phyloP scores from a whole-genome alignment of 2,888 invertebrate genomes.

The Emmelina monodactyla region DNA sequence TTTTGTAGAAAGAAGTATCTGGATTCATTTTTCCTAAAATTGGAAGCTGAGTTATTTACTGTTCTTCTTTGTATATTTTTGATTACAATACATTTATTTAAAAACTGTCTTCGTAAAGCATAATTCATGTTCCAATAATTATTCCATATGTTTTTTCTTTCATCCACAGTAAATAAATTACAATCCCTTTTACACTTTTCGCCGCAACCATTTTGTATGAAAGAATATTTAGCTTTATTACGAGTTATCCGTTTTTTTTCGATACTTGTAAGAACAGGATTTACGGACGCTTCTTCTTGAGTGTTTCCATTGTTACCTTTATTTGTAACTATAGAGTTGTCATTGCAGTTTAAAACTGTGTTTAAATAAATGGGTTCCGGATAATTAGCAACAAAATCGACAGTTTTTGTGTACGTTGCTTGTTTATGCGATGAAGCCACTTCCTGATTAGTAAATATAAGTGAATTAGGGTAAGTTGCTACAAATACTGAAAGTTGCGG shows the following conservation, averaged over 20 bases:
- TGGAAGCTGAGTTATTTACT: neutral
- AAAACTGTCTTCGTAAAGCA: neutral
- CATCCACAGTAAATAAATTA: neutral
- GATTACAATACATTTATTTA: neutral
- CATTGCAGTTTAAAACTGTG: constrained; percentile 3
- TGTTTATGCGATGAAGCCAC: neutral
- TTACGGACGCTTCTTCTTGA: constrained; percentile 3
- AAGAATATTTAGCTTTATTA: constrained; percentile 4
- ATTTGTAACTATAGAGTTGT: constrained; percentile 2
- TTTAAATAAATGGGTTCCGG: constrained; percentile 3
- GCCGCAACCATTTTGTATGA: constrained; percentile 2
- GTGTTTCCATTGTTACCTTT: constrained; percentile 2
- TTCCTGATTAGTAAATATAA: neutral
- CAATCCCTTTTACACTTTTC: neutral
- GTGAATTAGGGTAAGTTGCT: neutral
- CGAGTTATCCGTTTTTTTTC: constrained; percentile 2
- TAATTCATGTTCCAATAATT: neutral
- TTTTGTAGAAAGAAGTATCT: constrained; percentile 1
- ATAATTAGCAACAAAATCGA: constrained; percentile 2
- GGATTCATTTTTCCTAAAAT: constrained; percentile 2
- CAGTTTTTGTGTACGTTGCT: constrained; percentile 2
- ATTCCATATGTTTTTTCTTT: neutral
- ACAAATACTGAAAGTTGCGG: too few species aligned
- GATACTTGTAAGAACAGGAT: constrained; percentile 1
- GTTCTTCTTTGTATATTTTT: neutral